Percentiles rank a stretch among this genome's conserved stretches.
Conservation (phyloP, 2,797 vertebrate genomes). For the Schizopygopsis malacanthus region DNA sequence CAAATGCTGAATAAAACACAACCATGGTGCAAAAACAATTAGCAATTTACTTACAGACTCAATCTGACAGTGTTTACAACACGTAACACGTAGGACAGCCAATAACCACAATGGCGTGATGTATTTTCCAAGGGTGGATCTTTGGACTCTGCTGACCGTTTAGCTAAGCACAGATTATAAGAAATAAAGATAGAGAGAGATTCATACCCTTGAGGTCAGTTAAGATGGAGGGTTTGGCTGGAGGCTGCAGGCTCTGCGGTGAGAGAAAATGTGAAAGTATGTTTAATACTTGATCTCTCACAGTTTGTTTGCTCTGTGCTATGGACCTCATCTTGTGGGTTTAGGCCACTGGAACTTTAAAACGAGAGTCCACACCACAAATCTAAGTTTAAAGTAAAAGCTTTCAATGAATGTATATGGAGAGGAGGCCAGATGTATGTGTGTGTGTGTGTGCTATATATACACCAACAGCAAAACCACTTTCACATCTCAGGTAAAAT, state of each 20-base stretch:
- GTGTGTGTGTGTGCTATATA: not conserved
- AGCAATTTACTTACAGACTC: not conserved
- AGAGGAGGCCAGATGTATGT: not conserved
- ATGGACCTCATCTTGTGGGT: conserved; percentile 64
- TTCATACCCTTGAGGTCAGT: conserved; percentile 69
- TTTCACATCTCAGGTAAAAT: not conserved
- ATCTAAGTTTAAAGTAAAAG: conserved; percentile 33
- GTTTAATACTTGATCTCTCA: conserved; percentile 63
- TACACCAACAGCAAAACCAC: not conserved
- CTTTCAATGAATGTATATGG: not conserved
- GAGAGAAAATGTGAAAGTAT: conserved; percentile 67
- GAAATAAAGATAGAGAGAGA: conserved; percentile 23
- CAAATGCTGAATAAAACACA: not conserved
- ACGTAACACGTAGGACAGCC: not conserved
- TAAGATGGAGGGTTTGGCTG: conserved; percentile 68
- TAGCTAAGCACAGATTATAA: conserved; percentile 54
- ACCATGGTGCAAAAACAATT: not conserved
- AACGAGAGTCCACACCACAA: conserved; percentile 36
- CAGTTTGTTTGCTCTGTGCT: conserved; percentile 47
- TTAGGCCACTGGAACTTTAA: conserved; percentile 43
- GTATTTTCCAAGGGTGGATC: conserved; percentile 34
- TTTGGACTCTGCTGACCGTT: conserved; percentile 47
- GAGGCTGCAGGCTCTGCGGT: conserved; percentile 67
- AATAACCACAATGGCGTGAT: conserved; percentile 16
- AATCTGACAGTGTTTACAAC: conserved; percentile 9